Evolutionary conservation across 2,797 vertebrate species (phyloP).

Genomic region (Crocodylus rhombifer): DNA sequence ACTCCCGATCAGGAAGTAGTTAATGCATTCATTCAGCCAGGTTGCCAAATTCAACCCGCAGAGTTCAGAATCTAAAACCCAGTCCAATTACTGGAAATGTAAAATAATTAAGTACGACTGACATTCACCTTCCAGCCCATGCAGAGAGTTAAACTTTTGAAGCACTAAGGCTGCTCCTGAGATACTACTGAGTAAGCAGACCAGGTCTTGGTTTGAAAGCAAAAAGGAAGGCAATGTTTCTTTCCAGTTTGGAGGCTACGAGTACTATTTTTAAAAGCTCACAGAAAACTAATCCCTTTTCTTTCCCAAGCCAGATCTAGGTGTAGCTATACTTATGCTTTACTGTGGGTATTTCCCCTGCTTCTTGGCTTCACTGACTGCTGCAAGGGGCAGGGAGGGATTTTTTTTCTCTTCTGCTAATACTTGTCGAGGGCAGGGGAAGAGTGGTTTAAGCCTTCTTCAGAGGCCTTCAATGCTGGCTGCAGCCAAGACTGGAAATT

Average conservation of each 20-base stretch:
- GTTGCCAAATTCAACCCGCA: not conserved
- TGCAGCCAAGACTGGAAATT: too few species aligned
- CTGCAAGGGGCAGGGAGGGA: too few species aligned
- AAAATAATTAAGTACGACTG: not conserved
- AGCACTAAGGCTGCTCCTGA: fast-evolving
- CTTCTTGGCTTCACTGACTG: too few species aligned
- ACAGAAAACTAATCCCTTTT: not conserved
- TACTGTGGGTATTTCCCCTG: too few species aligned
- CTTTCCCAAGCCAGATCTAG: not conserved
- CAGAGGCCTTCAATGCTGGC: too few species aligned
- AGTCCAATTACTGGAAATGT: not conserved
- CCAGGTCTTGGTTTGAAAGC: fast-evolving
- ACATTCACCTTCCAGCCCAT: not conserved
- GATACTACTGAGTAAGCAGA: fast-evolving
- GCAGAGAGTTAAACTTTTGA: not conserved
- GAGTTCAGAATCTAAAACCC: not conserved
- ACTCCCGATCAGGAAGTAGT: fast-evolving
- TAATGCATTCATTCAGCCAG: not conserved
- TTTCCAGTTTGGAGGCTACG: not conserved
- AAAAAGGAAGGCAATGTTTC: not conserved
- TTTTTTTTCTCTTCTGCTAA: too few species aligned
- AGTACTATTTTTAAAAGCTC: not conserved
- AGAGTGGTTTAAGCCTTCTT: too few species aligned
- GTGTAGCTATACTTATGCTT: too few species aligned
- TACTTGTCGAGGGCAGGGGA: too few species aligned